Percentiles rank a stretch among this genome's conserved stretches.
Conservation (phyloP, 2,113 vertebrate species). For the Zeus faber region DNA sequence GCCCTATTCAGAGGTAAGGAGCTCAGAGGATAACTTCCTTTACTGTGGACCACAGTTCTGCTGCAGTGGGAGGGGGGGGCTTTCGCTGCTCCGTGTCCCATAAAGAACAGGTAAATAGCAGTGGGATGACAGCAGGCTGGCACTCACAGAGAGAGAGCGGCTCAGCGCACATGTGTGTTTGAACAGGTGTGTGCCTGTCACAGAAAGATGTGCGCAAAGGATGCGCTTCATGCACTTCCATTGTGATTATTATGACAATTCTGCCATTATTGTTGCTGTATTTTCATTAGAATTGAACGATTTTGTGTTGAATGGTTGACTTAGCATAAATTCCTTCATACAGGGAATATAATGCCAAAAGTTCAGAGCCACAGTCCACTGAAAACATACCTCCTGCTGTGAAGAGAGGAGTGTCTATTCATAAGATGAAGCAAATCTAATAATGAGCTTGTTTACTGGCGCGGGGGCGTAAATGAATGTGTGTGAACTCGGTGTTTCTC, state of each 20-base stretch:
- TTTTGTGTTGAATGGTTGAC: too few species aligned
- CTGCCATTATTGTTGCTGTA: not conserved
- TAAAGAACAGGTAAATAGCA: conserved; percentile 51
- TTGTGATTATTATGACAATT: not conserved
- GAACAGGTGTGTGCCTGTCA: conserved; percentile 22
- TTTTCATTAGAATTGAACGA: not conserved
- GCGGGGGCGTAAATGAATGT: not conserved
- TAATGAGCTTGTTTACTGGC: not conserved
- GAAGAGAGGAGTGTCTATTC: not conserved
- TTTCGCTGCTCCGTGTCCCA: conserved; percentile 36
- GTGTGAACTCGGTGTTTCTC: not conserved
- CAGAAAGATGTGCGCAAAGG: not conserved
- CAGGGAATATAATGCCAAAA: not conserved
- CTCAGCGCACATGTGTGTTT: conserved; percentile 23
- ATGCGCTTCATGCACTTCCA: not conserved
- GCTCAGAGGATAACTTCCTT: conserved; percentile 71
- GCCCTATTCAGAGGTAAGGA: conserved; percentile 69
- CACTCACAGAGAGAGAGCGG: conserved; percentile 16
- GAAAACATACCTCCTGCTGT: not conserved
- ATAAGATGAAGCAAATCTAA: not conserved
- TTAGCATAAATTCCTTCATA: too few species aligned
- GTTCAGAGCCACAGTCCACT: not conserved
- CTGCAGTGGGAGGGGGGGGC: conserved; percentile 37
- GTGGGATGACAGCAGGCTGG: conserved; percentile 34
- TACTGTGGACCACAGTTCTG: conserved; percentile 61